phyloP scores from a whole-genome alignment of 30 jellyfish, hydroid and myxozoan genomes.

The Calvadosia cruxmelitensis region DNA sequence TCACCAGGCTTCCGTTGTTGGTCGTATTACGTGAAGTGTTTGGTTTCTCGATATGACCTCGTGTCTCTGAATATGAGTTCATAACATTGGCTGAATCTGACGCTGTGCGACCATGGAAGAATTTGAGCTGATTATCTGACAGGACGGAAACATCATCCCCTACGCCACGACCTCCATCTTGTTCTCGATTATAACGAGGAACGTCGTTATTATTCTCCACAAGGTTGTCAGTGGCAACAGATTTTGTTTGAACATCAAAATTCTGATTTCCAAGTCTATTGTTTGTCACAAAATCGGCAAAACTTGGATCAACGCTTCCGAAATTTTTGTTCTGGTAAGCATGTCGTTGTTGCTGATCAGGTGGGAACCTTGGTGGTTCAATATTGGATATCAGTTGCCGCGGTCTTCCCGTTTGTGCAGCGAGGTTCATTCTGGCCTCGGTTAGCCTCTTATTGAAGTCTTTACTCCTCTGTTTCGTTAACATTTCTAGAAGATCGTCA shows the following conservation, averaged over 20 bases:
- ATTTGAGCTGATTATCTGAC: conserved; percentile 69
- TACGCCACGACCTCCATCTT: conserved; percentile 21
- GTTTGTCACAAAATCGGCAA: conserved; percentile 62
- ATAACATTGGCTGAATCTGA: conserved; percentile 71
- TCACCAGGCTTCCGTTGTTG: no score
- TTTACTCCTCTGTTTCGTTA: conserved; percentile 48
- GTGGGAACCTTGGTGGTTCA: not conserved
- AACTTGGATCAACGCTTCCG: conserved; percentile 76
- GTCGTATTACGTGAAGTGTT: no score
- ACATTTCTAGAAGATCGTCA: conserved; percentile 82
- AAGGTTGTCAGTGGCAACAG: conserved; percentile 7
- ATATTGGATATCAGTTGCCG: not conserved
- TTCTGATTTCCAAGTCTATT: not conserved
- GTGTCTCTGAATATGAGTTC: conserved; percentile 21
- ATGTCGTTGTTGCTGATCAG: not conserved
- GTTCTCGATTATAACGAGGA: conserved; percentile 2
- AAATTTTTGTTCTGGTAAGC: conserved; percentile 21
- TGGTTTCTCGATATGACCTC: conserved; percentile 73
- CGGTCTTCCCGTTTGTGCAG: not conserved
- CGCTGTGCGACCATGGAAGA: conserved; percentile 64
- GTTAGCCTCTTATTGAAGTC: conserved; percentile 6
- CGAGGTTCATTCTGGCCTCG: not conserved
- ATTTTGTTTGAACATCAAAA: conserved; percentile 24
- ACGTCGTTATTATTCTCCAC: conserved; percentile 3
- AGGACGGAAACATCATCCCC: conserved; percentile 40